Base-by-base conservation (phyloP, 2,888 invertebrate genomes). In the Meteorus colon region DNA sequence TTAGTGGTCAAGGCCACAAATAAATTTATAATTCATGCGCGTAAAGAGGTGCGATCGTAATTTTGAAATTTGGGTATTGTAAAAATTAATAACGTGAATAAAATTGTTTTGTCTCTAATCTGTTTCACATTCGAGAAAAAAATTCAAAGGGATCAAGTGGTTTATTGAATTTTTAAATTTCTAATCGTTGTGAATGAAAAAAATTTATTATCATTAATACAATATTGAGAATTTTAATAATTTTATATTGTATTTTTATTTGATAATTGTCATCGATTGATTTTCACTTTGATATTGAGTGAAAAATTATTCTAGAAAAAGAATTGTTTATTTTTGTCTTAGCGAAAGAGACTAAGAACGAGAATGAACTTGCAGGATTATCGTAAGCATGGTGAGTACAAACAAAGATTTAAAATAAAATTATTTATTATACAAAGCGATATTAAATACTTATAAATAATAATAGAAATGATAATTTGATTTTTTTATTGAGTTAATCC, bases 361-460 rank as follows among this genome's bases (percentile, higher is more conserved):
- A 89, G 65, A 55, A 89, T 89, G 89, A 88, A 89, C 85, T 82
- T 89, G 60, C 87, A 89, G 68, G 89, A 89, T 63, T 89, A 89
- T 73, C 89, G 89, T 51, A 85, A 83, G 75, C 85, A 89, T 82
- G 89, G 89, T 89, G 77, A 88, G 89, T 84, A 66, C 5, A 55
- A 74, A 63, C 31, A n/a, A 59, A 48, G 31, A 12, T 45, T 6
- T 5, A 0, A 31, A 29, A 55, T 27, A 29, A 45, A 12, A 45
- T 14, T 14, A 45, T 34, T 34, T 34, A 34, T 34, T 4, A 34
- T 34, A 34, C 1, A 8, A 8, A 45, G 34, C 5, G 5, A 48
- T 48, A 24, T 24, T 24, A 24, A 24, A 24, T 24, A 24, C 24
- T 24, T 24, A 24, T 24, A 1, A 24, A 24, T 24, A 24, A 24